Conservation (phyloP, 2,113 vertebrate species). For the Nothoprocta perdicaria region DNA sequence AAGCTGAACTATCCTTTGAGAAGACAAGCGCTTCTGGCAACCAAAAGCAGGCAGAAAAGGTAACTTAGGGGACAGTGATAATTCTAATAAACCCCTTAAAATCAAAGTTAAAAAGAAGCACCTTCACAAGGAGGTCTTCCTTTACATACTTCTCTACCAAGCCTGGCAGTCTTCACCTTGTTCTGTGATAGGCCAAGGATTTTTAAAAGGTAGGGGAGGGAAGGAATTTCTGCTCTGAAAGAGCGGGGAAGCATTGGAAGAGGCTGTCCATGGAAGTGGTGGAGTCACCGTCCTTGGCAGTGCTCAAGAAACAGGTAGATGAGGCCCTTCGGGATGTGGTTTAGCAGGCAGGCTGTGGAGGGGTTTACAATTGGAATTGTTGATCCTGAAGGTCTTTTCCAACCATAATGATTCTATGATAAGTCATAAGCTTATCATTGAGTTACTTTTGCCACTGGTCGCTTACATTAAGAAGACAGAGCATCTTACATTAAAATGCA, state of each 20-base stretch:
- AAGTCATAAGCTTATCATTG: not conserved
- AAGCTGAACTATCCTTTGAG: conserved; percentile 84
- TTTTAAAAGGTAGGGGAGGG: not conserved
- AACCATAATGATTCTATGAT: no score
- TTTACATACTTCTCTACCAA: not conserved
- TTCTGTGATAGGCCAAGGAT: not conserved
- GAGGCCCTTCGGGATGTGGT: no score
- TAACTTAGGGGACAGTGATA: conserved; percentile 14
- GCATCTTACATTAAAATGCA: conserved; percentile 33
- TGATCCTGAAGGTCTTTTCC: no score
- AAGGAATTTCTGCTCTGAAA: no score
- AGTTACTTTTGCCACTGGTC: conserved; percentile 10
- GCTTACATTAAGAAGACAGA: conserved; percentile 7
- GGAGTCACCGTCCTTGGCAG: no score
- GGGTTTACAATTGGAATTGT: no score
- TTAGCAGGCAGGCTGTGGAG: no score
- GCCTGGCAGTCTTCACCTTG: not conserved
- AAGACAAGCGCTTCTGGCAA: conserved; percentile 78
- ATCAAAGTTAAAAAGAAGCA: not conserved
- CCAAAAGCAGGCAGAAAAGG: conserved; percentile 92
- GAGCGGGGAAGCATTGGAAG: no score
- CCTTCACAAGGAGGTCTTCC: not conserved
- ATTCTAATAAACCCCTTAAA: not conserved
- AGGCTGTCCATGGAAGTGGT: no score
- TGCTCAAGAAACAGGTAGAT: no score